A percentile compares a stretch with the other conserved stretches of the same genome.
phyloP scores from a whole-genome alignment of 2,888 invertebrate species.

The Dryococelus australis region DNA sequence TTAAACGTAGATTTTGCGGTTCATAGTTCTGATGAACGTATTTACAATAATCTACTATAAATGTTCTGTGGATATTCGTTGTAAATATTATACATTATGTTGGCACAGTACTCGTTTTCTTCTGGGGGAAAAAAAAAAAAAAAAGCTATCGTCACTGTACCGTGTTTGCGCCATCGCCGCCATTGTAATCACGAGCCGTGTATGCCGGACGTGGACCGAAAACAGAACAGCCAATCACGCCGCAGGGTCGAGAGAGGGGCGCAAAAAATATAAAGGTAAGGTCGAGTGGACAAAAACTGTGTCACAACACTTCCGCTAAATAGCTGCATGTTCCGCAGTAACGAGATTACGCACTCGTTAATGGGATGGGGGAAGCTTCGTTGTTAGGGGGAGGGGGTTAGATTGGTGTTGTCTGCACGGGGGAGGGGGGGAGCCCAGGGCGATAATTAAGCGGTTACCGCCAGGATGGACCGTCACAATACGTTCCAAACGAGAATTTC shows the following conservation, averaged over 20 bases:
- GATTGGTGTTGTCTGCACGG: not conserved
- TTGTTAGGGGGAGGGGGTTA: not conserved
- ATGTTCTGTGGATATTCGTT: too few species aligned
- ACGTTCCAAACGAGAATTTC: slow-evolving; percentile 1
- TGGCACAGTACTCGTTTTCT: too few species aligned
- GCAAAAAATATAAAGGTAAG: not conserved
- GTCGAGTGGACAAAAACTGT: not conserved
- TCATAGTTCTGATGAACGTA: too few species aligned
- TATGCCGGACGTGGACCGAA: not conserved
- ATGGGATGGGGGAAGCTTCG: not conserved
- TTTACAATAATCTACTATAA: too few species aligned
- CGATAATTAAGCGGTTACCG: slow-evolving; percentile 16
- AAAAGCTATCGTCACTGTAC: too few species aligned
- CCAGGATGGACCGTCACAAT: not conserved
- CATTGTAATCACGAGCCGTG: not conserved
- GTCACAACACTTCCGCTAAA: not conserved
- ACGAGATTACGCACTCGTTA: slow-evolving; percentile 8
- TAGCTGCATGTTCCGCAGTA: not conserved
- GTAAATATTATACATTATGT: too few species aligned
- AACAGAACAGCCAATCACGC: not conserved
- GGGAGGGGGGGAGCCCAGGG: not conserved
- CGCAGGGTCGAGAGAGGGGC: not conserved
- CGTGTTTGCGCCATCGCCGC: not conserved
- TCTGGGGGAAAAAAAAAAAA: too few species aligned
- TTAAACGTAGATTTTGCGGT: too few species aligned